Base-by-base conservation (phyloP, 1,140 invertebrate species). In the Phocides pigmalion region DNA sequence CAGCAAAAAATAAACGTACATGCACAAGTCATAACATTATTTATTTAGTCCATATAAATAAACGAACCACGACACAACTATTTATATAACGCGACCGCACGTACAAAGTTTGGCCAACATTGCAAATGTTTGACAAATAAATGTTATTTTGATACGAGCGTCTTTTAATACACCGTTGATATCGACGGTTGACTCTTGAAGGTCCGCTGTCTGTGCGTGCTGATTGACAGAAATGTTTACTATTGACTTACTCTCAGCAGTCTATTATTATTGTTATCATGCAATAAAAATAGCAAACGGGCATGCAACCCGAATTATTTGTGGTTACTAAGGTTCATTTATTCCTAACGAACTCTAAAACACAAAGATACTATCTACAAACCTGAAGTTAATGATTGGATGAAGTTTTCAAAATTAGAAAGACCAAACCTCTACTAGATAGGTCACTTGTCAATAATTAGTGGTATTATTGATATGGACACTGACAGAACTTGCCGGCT, bases 81-180 rank as follows among this genome's bases (percentile, higher is more conserved):
- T 53, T 53, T 53, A 39, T 39, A 53, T 53, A 53, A 53, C 50
- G 50, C 32, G 32, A 35, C 32, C 16, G 19, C 32, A 37, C 32
- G 17, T 39, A 35, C 14, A 51, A 35, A 16, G 32, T 53, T 53
- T 53, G 50, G 28, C 63, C 20, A 51, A 56, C 37, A 16, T 51
- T 15, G 16, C 72, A 51, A 76, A 70, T 53, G 66, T 72, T 73
- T 69, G 68, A 28, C 53, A 15, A 63, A 62, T 16, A 11, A 68
- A 72, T 75, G 74, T 79, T 79, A 82, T 82, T 81, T 82, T 82
- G 61, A 76, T 79, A 71, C 69, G 56, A 44, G 49, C 51, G 54
- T 71, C 74, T 71, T 70, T 68, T 73, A 61, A 66, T 70, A 73
- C 37, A 72, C 54, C 70, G 64, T 66, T 68, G 67, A 70, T 76